These are phyloP conservation scores for Zaprionus camerounensis DNA, from an alignment of 1,140 invertebrate genomes.

Conservation along the genomic window DNA sequence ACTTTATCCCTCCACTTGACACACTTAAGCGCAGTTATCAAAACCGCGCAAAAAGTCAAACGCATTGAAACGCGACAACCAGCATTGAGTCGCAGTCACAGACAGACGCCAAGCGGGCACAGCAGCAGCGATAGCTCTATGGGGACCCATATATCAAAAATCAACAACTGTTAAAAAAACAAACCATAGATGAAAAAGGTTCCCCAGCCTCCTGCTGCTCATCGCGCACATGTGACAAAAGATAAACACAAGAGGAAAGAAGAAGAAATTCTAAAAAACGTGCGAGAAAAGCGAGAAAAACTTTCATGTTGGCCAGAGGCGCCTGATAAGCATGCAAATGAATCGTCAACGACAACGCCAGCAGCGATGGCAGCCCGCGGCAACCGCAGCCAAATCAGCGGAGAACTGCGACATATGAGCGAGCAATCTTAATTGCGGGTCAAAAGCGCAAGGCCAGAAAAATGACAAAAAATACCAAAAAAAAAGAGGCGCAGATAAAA, in stretches of 20 bases:
- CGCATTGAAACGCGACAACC: constrained; percentile 70
- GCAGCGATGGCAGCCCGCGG: constrained; percentile 27
- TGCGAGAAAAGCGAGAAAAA: constrained; percentile 41
- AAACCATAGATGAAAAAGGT: constrained; percentile 31
- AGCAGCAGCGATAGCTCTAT: constrained; percentile 56
- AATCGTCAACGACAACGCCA: constrained; percentile 49
- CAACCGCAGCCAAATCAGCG: constrained; percentile 16
- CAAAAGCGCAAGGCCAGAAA: constrained; percentile 49
- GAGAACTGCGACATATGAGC: constrained; percentile 19
- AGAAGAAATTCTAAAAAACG: constrained; percentile 53
- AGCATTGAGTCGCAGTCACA: constrained; percentile 42
- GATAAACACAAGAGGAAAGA: constrained; percentile 71
- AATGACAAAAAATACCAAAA: constrained; percentile 33
- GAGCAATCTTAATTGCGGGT: constrained; percentile 77
- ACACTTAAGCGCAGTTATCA: constrained; percentile 62
- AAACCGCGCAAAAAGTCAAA: constrained; percentile 67
- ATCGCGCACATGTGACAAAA: constrained; percentile 72
- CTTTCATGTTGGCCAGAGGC: constrained; percentile 69
- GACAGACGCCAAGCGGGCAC: constrained; percentile 39
- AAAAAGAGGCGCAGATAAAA: constrained; percentile 43
- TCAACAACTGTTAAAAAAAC: constrained; percentile 66
- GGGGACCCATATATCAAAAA: constrained; percentile 79
- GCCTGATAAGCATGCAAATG: constrained; percentile 79
- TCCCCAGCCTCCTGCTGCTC: not conserved
- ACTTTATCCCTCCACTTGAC: constrained; percentile 57